These are phyloP conservation scores for Lerista edwardsae DNA, from an alignment of 2,797 vertebrate genomes.

Conservation along the genomic window DNA sequence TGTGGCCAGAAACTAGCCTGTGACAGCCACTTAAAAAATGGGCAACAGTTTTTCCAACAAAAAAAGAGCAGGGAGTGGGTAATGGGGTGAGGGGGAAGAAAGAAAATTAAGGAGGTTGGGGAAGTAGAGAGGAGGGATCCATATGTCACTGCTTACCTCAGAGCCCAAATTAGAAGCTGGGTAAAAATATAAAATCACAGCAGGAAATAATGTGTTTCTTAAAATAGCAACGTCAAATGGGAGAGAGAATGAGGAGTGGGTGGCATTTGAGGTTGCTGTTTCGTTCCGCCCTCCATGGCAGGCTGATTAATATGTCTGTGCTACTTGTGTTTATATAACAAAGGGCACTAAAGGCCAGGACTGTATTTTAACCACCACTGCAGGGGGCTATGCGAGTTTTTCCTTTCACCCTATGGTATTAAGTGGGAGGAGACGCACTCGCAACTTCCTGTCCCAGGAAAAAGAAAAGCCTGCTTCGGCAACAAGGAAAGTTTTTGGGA, in stretches of 20 bases:
- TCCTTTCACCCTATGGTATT: conserved; percentile 56
- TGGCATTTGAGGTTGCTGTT: conserved; percentile 75
- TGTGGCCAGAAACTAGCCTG: conserved; percentile 34
- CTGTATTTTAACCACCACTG: conserved; percentile 60
- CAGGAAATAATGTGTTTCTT: conserved; percentile 82
- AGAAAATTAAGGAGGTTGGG: conserved; percentile 50
- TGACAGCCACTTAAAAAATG: conserved; percentile 3
- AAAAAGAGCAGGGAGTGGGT: conserved; percentile 15
- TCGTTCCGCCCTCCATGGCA: conserved; percentile 73
- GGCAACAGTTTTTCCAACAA: background rate
- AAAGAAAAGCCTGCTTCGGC: conserved; percentile 47
- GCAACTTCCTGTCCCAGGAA: conserved; percentile 48
- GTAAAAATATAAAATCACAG: conserved; percentile 87
- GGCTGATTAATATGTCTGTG: conserved; percentile 70
- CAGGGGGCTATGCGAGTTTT: conserved; percentile 54
- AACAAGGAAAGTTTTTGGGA: conserved; percentile 26
- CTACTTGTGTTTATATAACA: conserved; percentile 69
- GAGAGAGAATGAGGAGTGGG: conserved; percentile 76
- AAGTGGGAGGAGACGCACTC: conserved; percentile 58
- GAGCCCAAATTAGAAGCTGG: conserved; percentile 89
- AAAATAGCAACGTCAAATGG: conserved; percentile 84
- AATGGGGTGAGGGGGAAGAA: conserved; percentile 42
- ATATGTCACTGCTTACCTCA: conserved; percentile 93
- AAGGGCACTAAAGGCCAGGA: conserved; percentile 67
- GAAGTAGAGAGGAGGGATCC: conserved; percentile 67